Base-by-base conservation (phyloP, 2,797 vertebrate genomes). In the Thunnus albacares region DNA sequence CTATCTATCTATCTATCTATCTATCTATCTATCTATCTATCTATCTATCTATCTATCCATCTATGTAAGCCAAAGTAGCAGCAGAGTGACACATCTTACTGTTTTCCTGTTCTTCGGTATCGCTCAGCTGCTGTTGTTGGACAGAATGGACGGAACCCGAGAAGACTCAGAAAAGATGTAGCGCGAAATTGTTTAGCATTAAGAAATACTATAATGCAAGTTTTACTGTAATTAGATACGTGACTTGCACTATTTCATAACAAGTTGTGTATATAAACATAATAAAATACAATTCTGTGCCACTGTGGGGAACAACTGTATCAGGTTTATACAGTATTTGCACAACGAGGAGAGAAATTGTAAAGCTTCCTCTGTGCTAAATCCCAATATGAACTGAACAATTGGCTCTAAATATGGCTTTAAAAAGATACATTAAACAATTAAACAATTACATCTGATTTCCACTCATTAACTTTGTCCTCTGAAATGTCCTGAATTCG, bases 51-150 rank as follows among this genome's bases (percentile, higher is more conserved):
- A 35, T 35, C 33, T 35, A 35, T 35, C 33, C 8, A 8, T 35
- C 33, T 35, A 35, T 35, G 1, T 9, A 24, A 24, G 24, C 3
- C 2, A n/a, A 52, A 51, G 63, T 2, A 26, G 7, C 35, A 77
- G 3, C 78, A 43, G 64, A 83, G 87, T 86, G 87, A 43, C 41
- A 79, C 13, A 5, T 82, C 79, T 10, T 1, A 1, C 0, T 0
- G 1, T 57, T 24, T 61, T 8, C 1, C 2, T 41, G 43, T n/a
- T 61, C 11, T 70, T 18, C n/a, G 5, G 5, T 28, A 3, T 7
- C 26, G 10, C 52, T 24, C n/a, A 52, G 33, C 30, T 14, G 55
- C 53, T 51, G 47, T 51, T 74, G 59, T 70, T 53, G 33, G 38
- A 81, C 49, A 66, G 41, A 5, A 8, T 18, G 12, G 13, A 81